Percentiles rank a stretch among this genome's conserved stretches.
These are phyloP conservation scores for Chaunax sp. DNA, from an alignment of 2,797 vertebrate species.

Conservation along the genomic window DNA sequence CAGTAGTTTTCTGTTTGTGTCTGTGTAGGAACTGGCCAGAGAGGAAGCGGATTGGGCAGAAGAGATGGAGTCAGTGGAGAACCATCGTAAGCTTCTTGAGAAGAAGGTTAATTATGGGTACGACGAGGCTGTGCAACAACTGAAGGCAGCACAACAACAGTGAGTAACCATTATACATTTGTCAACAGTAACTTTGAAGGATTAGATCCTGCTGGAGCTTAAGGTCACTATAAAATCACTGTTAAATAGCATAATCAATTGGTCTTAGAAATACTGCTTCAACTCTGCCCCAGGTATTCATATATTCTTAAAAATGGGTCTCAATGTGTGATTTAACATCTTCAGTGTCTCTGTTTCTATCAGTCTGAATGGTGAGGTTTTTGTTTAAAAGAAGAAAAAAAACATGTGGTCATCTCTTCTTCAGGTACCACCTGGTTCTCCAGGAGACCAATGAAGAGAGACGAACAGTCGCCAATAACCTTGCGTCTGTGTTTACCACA, in stretches of 20 bases:
- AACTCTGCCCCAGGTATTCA: too few relatives aligned
- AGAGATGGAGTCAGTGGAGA: constrained; percentile 80
- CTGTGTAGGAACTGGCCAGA: constrained; percentile 73
- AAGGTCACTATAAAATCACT: too few relatives aligned
- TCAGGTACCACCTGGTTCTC: constrained; percentile 84
- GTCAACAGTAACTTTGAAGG: neutral
- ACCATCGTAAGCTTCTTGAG: constrained; percentile 77
- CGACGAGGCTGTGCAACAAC: constrained; percentile 79
- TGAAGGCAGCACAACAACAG: constrained; percentile 84
- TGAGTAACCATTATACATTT: constrained; percentile 56
- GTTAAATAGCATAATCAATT: too few relatives aligned
- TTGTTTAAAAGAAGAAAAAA: neutral
- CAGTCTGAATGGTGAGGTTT: neutral
- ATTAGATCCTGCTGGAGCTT: too few relatives aligned
- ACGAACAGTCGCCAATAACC: constrained; percentile 79
- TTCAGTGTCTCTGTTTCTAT: neutral
- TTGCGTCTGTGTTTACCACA: constrained; percentile 72
- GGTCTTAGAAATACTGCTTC: too few relatives aligned
- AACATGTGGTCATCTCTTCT: neutral
- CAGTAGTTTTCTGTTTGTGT: neutral
- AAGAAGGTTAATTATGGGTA: constrained; percentile 81
- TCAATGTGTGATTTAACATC: neutral
- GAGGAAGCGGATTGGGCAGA: constrained; percentile 82
- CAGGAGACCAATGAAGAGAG: constrained; percentile 85
- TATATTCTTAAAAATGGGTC: neutral